Percentiles rank a stretch among this genome's conserved stretches.
phyloP scores from a whole-genome alignment of 2,797 vertebrate genomes.

The Protosalanx chinensis region DNA sequence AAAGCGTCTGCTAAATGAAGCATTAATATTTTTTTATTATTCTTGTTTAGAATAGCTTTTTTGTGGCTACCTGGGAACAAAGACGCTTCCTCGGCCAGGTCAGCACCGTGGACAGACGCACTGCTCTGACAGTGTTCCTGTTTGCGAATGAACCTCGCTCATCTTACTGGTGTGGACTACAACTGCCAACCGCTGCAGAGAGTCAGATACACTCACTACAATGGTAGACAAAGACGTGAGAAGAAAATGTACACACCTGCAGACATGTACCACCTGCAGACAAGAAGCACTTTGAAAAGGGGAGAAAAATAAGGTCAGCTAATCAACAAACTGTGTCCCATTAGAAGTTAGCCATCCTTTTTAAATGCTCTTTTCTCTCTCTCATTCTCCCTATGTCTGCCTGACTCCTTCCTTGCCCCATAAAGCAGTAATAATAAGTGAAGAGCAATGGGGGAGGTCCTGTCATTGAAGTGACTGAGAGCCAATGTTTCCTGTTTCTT shows the following conservation, averaged over 20 bases:
- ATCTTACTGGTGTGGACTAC: too few relatives aligned
- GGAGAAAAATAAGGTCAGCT: slow-evolving; percentile 23
- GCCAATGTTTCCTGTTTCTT: background rate
- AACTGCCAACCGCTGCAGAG: too few relatives aligned
- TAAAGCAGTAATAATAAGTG: too few relatives aligned
- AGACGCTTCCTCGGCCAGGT: too few relatives aligned
- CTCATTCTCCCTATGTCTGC: background rate
- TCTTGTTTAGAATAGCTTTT: slow-evolving; percentile 64
- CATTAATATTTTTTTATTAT: too few relatives aligned
- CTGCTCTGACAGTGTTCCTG: too few relatives aligned
- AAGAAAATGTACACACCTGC: slow-evolving; percentile 1
- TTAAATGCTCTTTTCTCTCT: background rate
- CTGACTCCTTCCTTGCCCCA: too few relatives aligned
- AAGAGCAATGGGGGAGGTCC: background rate
- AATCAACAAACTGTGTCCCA: slow-evolving; percentile 22
- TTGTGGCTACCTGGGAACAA: slow-evolving; percentile 11
- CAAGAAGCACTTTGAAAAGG: background rate
- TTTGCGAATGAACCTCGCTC: too few relatives aligned
- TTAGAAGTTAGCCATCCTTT: slow-evolving; percentile 8
- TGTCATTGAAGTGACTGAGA: background rate
- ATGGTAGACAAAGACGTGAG: too few relatives aligned
- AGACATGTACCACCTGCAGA: background rate
- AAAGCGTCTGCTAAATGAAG: too few relatives aligned
- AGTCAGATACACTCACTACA: too few relatives aligned
- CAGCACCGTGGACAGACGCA: too few relatives aligned